phyloP scores from a whole-genome alignment of 2,797 vertebrate genomes.

The Xerus rutilus region DNA sequence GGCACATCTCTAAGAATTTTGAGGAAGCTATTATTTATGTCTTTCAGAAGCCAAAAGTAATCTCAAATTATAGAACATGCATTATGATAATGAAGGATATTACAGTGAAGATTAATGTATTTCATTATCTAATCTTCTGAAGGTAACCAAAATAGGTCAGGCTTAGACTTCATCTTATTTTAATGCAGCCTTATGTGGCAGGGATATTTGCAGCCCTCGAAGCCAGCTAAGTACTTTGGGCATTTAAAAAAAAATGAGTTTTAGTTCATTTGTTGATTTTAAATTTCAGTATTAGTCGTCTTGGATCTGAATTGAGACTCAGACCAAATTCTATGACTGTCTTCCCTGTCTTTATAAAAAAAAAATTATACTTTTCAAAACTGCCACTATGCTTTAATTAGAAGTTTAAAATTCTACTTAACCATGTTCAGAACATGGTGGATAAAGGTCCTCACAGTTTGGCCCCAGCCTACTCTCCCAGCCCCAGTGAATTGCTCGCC shows the following conservation, averaged over 20 bases:
- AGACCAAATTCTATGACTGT: neutral
- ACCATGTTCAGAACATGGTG: neutral
- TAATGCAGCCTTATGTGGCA: constrained; percentile 17
- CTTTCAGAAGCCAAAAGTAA: constrained; percentile 71
- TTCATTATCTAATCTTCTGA: constrained; percentile 69
- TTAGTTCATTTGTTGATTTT: constrained; percentile 36
- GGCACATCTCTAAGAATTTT: constrained; percentile 50
- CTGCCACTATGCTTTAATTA: neutral
- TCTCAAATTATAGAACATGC: constrained; percentile 53
- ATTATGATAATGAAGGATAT: constrained; percentile 56
- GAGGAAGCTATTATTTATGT: constrained; percentile 62
- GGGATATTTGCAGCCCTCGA: constrained; percentile 37
- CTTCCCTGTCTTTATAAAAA: neutral
- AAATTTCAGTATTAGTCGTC: constrained; percentile 33
- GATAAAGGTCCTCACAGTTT: neutral
- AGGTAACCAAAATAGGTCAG: constrained; percentile 68
- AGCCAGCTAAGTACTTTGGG: constrained; percentile 57
- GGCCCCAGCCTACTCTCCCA: neutral
- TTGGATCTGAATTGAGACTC: neutral
- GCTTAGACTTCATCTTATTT: constrained; percentile 67
- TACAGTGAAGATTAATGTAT: constrained; percentile 60
- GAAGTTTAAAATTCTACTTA: neutral
- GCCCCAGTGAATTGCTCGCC: neutral
- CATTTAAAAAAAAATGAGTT: neutral
- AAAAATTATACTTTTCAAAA: neutral